Evolutionary conservation across 2,888 invertebrate species (phyloP).

Genomic region (Penaeus monodon): DNA sequence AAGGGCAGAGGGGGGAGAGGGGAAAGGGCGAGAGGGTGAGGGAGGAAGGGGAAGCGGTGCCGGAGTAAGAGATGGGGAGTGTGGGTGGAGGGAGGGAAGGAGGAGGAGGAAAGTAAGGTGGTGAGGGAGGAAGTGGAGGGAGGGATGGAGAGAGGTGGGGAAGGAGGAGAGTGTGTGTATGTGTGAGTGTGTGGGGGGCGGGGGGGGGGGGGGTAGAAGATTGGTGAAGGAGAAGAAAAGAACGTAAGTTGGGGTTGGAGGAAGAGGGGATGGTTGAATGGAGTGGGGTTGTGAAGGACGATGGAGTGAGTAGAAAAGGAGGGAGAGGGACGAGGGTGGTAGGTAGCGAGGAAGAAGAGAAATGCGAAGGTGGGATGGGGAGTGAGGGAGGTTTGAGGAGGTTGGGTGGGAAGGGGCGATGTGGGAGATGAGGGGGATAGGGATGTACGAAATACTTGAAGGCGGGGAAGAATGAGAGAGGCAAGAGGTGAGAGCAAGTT

Average conservation of each 20-base stretch:
- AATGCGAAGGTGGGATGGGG: neutral
- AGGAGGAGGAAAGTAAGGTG: too few relatives aligned
- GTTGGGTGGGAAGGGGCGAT: neutral
- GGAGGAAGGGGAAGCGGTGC: neutral
- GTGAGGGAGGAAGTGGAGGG: neutral
- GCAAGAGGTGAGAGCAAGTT: too few relatives aligned
- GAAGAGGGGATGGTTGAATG: neutral
- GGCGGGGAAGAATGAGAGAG: too few relatives aligned
- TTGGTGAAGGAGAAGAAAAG: neutral
- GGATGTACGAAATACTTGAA: too few relatives aligned
- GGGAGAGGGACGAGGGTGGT: conserved; percentile 7
- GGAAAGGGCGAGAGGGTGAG: neutral
- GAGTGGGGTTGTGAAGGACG: conserved; percentile 21
- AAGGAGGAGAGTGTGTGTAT: neutral
- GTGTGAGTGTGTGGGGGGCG: neutral
- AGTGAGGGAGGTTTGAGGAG: neutral
- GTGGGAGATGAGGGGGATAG: neutral
- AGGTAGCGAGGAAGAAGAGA: conserved; percentile 6
- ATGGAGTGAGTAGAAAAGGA: conserved; percentile 6
- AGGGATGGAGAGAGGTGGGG: neutral
- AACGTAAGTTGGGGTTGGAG: neutral
- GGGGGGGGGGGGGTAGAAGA: neutral
- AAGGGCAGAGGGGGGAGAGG: neutral
- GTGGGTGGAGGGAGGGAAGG: neutral
- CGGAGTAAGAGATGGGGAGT: neutral